These are phyloP conservation scores for Tethya wilhelma DNA, from an alignment of 37 sponge, comb jelly and placozoan species.

Conservation along the genomic window DNA sequence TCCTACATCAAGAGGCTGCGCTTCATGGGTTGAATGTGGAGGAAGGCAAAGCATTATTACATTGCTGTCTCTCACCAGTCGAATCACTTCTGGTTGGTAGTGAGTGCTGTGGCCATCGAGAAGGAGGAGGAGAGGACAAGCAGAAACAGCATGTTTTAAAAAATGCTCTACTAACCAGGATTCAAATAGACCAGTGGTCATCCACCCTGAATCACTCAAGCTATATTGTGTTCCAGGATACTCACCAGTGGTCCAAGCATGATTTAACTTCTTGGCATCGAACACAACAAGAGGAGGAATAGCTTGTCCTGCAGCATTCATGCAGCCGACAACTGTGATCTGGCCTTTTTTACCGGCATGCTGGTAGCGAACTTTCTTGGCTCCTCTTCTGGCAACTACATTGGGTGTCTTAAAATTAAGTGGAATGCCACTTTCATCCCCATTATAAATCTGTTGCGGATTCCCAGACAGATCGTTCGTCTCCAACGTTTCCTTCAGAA, in stretches of 20 bases:
- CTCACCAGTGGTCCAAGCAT: constrained; percentile 37
- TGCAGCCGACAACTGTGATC: constrained; percentile 51
- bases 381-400: constrained; percentile 14
- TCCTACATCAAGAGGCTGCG: constrained; percentile 43
- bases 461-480: background rate
- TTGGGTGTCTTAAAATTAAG: constrained; percentile 31
- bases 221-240: constrained; percentile 63
- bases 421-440: constrained; percentile 55
- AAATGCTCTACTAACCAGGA: constrained; percentile 58
- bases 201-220: constrained; percentile 62
- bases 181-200: constrained; percentile 52
- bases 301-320: constrained; percentile 52
- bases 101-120: constrained; percentile 69
- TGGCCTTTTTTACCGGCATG: constrained; percentile 41
- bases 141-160: constrained; percentile 46
- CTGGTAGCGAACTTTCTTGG: constrained; percentile 28
- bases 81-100: constrained; percentile 35
- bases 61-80: constrained; percentile 17
- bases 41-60: constrained; percentile 62
- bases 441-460: constrained; percentile 40
- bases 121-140: constrained; percentile 46
- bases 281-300: constrained; percentile 54
- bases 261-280: constrained; percentile 35
- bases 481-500: constrained; percentile 23
- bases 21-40: constrained; percentile 50